Percentiles rank a stretch among this genome's conserved stretches.
phyloP scores from a whole-genome alignment of 2,888 invertebrate species.

The Oithona nana region DNA sequence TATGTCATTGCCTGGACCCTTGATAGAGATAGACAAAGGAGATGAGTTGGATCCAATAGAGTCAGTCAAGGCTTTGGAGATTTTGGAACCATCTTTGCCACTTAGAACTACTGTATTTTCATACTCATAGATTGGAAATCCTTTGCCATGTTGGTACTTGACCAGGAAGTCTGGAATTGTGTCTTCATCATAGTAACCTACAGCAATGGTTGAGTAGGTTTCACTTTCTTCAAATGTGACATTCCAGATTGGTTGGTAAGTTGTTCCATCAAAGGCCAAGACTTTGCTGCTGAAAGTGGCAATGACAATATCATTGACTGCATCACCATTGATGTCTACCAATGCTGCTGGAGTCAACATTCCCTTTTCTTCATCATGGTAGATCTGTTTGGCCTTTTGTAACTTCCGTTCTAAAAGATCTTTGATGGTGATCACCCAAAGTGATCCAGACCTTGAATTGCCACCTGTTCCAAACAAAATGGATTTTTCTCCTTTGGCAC shows the following conservation, averaged over 20 bases:
- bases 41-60: conserved; percentile 41
- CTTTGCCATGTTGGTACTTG: conserved; percentile 46
- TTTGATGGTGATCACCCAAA: conserved; percentile 42
- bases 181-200: conserved; percentile 53
- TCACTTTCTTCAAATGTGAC: conserved; percentile 43
- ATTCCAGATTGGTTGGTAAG: conserved; percentile 49
- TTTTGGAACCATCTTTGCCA: conserved; percentile 41
- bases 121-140: conserved; percentile 52
- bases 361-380: conserved; percentile 41
- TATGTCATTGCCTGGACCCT: conserved; percentile 48
- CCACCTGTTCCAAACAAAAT: conserved; percentile 54
- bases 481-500: conserved; percentile 39
- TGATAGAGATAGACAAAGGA: conserved; percentile 38
- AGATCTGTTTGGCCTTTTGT: conserved; percentile 33
- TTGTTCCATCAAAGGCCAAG: conserved; percentile 48
- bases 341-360: conserved; percentile 42
- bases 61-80: conserved; percentile 38
- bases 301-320: conserved; percentile 47
- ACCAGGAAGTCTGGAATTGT: conserved; percentile 56
- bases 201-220: conserved; percentile 35
- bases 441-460: conserved; percentile 46
- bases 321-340: conserved; percentile 50
- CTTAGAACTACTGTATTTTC: conserved; percentile 42
- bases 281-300: conserved; percentile 51
- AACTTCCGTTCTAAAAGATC: conserved; percentile 28